phyloP scores from a whole-genome alignment of 2,888 invertebrate genomes.

The Lapara coniferarum region DNA sequence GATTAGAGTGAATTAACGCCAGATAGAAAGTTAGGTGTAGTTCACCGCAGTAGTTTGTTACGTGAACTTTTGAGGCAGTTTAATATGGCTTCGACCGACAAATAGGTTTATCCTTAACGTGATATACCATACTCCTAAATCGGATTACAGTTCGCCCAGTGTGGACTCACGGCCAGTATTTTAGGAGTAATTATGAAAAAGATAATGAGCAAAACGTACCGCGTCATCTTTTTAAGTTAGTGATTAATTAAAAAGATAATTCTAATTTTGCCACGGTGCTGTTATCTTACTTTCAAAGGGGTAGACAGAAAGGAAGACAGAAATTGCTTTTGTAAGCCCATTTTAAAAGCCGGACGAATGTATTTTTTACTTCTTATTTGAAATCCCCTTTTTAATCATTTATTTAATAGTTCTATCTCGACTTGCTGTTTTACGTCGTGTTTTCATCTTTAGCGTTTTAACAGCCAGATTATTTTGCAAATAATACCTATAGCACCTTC shows the following conservation, averaged over 20 bases:
- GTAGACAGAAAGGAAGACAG: constrained; percentile 13
- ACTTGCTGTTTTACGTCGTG: too few relatives aligned
- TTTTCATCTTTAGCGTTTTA: too few relatives aligned
- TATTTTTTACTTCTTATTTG: background rate
- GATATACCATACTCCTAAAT: constrained; percentile 32
- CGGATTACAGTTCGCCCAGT: constrained; percentile 24
- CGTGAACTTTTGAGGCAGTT: constrained; percentile 40
- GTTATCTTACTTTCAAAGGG: constrained; percentile 11
- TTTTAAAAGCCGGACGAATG: background rate
- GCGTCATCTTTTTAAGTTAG: constrained; percentile 12
- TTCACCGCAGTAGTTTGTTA: constrained; percentile 35
- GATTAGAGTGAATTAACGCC: background rate
- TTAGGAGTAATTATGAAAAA: background rate
- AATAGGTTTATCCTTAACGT: constrained; percentile 48
- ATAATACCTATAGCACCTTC: too few relatives aligned
- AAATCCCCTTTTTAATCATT: background rate
- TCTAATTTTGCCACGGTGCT: constrained; percentile 3
- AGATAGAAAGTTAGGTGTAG: constrained; percentile 27
- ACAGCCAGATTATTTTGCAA: too few relatives aligned
- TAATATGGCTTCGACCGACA: constrained; percentile 45
- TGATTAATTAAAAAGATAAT: constrained; percentile 25
- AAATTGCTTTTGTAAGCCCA: background rate
- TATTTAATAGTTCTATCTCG: too few relatives aligned
- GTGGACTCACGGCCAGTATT: constrained; percentile 1
- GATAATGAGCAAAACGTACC: background rate